Conservation (phyloP, 2,113 vertebrate genomes). For the Corythornis cristatus region DNA sequence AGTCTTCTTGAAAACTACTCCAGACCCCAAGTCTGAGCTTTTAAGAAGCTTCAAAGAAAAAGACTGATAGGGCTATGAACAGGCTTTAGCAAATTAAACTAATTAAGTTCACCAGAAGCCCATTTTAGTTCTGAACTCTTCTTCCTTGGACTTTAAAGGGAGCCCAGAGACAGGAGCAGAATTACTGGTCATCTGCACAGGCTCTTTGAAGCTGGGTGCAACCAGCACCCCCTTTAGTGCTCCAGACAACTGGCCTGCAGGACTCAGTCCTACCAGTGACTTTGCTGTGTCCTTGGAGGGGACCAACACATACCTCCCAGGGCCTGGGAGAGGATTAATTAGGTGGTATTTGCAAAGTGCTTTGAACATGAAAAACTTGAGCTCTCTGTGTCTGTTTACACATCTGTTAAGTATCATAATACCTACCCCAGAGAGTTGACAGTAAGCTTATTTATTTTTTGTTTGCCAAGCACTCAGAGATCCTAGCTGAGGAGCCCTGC, state of each 20-base stretch:
- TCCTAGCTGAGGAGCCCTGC: not conserved
- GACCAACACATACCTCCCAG: not conserved
- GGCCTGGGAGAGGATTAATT: not conserved
- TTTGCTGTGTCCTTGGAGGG: not conserved
- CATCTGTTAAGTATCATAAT: slow-evolving; percentile 25
- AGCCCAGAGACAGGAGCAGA: not conserved
- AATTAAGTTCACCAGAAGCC: not conserved
- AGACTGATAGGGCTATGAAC: not conserved
- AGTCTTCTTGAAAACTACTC: not conserved
- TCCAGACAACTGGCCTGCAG: fast-evolving
- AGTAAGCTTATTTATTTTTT: slow-evolving; percentile 21
- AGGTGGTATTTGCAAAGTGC: not conserved
- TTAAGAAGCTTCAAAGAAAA: not conserved
- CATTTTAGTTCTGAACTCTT: not conserved
- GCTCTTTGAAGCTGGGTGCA: not conserved
- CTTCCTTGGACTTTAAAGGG: not conserved
- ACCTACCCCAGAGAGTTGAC: not conserved
- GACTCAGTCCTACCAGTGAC: not conserved
- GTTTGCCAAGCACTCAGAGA: slow-evolving; percentile 42
- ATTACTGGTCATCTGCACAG: fast-evolving
- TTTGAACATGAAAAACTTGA: not conserved
- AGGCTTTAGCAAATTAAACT: not conserved
- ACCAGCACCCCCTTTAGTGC: fast-evolving
- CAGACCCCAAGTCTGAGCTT: not conserved
- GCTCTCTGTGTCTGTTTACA: slow-evolving; percentile 29